Base-by-base conservation (phyloP, 2,888 invertebrate species). In the Hypolimnas misippus region DNA sequence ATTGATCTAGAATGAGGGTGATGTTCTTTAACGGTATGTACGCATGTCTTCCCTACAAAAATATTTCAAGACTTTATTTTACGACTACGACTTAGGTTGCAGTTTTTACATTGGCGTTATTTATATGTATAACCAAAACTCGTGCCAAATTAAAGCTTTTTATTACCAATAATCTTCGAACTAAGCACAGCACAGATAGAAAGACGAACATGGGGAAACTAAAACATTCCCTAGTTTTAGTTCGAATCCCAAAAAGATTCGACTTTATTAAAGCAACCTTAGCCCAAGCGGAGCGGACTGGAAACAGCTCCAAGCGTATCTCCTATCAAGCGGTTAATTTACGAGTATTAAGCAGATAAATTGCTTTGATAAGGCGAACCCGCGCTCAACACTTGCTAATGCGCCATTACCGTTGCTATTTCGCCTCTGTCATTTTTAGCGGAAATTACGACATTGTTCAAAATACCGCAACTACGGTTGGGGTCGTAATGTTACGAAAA, bases 311-410 rank as follows among this genome's bases (percentile, higher is more conserved):
- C 29, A 19, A 42, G 42, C 52, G 33, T 58, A 58, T 58, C 58
- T 52, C n/a, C 33, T 31, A 53, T 53, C 59, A 52, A 35, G 19
- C 56, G 40, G 54, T 53, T 56, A 67, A 58, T 64, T 64, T 62
- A 67, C 53, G 62, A 54, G 62, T 33, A 53, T 42, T 21, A 58
- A 66, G 53, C 59, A 46, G 65, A 62, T 64, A 59, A 67, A 67
- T 59, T 40, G 62, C 33, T 44, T 21, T 33, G 62, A 64, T 62
- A 67, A 40, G 53, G 56, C 17, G 46, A n/a, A 12, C 16, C 50
- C 51, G 44, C 57, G 46, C 55, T 62, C 60, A 62, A 40, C 60
- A 64, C 59, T 62, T 61, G 51, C 62, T 67, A 64, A 64, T 59
- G 57, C 42, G 40, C 57, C 63, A 57, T 63, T 66, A 60, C 52